Evolutionary conservation across 1,140 invertebrate species (phyloP), one percentile per base, ranked within the genome.

Genomic region (Atta texana): DNA sequence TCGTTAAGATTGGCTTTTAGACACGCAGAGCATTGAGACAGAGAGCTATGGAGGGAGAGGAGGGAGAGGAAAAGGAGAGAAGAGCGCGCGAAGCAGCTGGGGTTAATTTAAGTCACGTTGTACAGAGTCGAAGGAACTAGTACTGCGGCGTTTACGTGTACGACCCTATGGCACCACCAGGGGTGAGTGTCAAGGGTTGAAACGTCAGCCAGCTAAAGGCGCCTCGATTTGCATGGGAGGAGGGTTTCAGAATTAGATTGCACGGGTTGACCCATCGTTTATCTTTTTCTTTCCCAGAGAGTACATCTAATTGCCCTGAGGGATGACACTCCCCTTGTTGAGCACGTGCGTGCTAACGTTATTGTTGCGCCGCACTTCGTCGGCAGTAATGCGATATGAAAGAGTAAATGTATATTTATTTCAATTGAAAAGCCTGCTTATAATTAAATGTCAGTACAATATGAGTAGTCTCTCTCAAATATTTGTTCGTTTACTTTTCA

Each of bases 121-220:
- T 69, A 81, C 24, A 88, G 80, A 84, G 16, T 28, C 82, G 84
- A 91, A 91, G 87, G 84, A 91, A 88, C 66, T 59, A 64, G 31
- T 55, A 18, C 28, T 49, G 64, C 24, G 85, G 74, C 49, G 81
- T 88, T 69, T 71, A 63, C 86, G 55, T 59, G 59, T 80, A 63
- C 72, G 44, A 86, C 49, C 84, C 61, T 72, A 72, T 81, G 72
- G 71, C 57, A 28, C 31, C 55, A 63, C 44, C 66, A 69, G 66
- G 91, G 91, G 86, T 78, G 86, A 85, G 88, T 89, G 87, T 89
- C 90, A 90, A 92, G 89, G 91, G 89, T 86, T 88, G 90, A 87
- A 91, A 88, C 85, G 71, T 85, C 89, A 81, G 88, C 88, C 77
- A 91, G 91, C 89, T 90, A 90, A 89, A 87, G 64, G 80, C 64